A percentile compares a stretch with the other conserved stretches of the same genome.
phyloP scores from a whole-genome alignment of 2,888 invertebrate species.

The Leptinotarsa peninsularis region DNA sequence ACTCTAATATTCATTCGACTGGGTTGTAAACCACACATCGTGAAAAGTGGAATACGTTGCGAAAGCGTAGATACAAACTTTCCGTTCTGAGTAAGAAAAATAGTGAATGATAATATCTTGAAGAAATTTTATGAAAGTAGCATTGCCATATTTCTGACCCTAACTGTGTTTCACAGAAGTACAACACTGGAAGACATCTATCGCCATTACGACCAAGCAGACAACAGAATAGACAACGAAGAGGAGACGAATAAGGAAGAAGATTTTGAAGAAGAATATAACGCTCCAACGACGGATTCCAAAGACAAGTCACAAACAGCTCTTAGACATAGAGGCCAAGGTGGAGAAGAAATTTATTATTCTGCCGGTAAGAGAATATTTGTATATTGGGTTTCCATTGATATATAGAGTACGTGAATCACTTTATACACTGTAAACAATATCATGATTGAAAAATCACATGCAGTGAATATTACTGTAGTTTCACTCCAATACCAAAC shows the following conservation, averaged over 20 bases:
- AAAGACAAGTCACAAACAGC: slow-evolving; percentile 31
- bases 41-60: too few species aligned
- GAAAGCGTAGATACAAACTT: too few species aligned
- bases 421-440: too few species aligned
- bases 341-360: slow-evolving; percentile 43
- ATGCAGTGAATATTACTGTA: too few species aligned
- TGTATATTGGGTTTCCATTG: too few species aligned
- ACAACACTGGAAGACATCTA: slow-evolving; percentile 79
- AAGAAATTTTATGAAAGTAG: background rate
- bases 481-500: too few species aligned
- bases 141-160: background rate
- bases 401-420: too few species aligned
- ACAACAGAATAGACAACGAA: slow-evolving; percentile 54
- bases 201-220: slow-evolving; percentile 70
- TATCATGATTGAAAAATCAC: too few species aligned
- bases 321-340: slow-evolving; percentile 43
- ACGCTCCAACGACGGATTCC: slow-evolving; percentile 68
- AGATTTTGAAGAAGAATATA: slow-evolving; percentile 68
- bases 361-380: slow-evolving; percentile 15
- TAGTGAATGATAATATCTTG: too few species aligned
- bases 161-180: slow-evolving; percentile 67
- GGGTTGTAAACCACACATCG: too few species aligned
- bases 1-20: background rate
- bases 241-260: slow-evolving; percentile 63
- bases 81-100: too few species aligned